phyloP scores from a whole-genome alignment of 2,113 vertebrate species.

The Neotoma lepida region DNA sequence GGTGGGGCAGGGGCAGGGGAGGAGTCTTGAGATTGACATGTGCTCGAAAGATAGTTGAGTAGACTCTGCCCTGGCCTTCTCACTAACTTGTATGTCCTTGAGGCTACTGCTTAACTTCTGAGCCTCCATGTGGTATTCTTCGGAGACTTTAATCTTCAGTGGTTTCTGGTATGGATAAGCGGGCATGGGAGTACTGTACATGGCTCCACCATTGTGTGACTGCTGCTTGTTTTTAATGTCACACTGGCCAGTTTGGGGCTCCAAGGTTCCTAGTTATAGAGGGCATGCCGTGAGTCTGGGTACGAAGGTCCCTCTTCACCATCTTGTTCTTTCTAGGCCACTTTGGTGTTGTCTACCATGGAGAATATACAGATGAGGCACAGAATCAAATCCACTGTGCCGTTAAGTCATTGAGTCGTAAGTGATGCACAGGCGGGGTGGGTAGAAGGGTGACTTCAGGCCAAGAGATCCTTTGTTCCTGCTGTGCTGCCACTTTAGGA shows the following conservation, averaged over 20 bases:
- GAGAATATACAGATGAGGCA: conserved; percentile 89
- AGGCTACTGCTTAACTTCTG: background rate
- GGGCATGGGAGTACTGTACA: background rate
- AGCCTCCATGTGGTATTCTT: background rate
- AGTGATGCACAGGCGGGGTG: conserved; percentile 8
- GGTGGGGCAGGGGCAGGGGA: background rate
- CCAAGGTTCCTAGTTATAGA: background rate
- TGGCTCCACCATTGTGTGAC: background rate
- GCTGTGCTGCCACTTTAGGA: too few relatives aligned
- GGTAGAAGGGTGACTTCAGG: background rate
- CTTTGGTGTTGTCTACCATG: conserved; percentile 97
- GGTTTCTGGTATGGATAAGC: background rate
- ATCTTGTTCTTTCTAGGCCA: conserved; percentile 87
- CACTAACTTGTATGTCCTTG: background rate
- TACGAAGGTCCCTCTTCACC: background rate
- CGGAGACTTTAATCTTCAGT: background rate
- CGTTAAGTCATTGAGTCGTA: conserved; percentile 91
- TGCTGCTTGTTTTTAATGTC: background rate
- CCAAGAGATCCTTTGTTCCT: background rate
- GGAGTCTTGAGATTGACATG: background rate
- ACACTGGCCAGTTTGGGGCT: background rate
- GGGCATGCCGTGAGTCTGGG: background rate
- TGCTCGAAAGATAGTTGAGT: background rate
- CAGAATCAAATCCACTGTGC: conserved; percentile 93
- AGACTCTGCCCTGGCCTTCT: background rate